Percentiles rank a stretch among this genome's conserved stretches.
phyloP scores from a whole-genome alignment of 1,140 invertebrate species.

The Drosophila repleta region DNA sequence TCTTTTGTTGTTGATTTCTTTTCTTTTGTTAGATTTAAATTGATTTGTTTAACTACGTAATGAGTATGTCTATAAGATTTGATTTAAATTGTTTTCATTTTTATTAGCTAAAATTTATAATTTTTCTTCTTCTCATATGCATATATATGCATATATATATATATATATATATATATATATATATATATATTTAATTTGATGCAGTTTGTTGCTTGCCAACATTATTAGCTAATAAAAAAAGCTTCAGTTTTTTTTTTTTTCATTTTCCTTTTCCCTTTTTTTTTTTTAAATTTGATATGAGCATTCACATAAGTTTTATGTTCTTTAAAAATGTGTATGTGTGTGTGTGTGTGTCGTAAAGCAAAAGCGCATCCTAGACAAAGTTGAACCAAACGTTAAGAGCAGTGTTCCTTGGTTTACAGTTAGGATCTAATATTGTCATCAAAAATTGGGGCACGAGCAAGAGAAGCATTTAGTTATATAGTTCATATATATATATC shows the following conservation, averaged over 20 bases:
- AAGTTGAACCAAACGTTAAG: conserved; percentile 18
- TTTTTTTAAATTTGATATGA: conserved; percentile 67
- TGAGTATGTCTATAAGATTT: conserved; percentile 74
- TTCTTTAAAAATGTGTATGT: conserved; percentile 28
- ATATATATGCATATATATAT: not conserved
- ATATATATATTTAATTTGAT: conserved; percentile 9
- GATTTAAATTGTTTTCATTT: conserved; percentile 68
- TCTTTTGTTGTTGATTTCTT: conserved; percentile 27
- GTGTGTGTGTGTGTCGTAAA: conserved; percentile 10
- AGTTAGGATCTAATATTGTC: conserved; percentile 79
- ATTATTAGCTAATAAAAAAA: conserved; percentile 75
- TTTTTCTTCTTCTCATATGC: not conserved
- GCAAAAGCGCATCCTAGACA: conserved; percentile 39
- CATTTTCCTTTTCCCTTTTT: conserved; percentile 20
- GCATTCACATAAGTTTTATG: conserved; percentile 68
- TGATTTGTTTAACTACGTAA: conserved; percentile 71
- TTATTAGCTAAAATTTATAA: conserved; percentile 55
- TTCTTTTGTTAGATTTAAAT: conserved; percentile 43
- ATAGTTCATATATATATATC: not conserved
- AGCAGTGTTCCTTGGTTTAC: conserved; percentile 29
- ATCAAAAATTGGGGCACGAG: conserved; percentile 62
- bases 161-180: not conserved
- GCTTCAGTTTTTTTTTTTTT: conserved; percentile 21
- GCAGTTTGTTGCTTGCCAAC: conserved; percentile 42
- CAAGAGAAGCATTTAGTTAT: not conserved